Conservation (phyloP, 2,888 invertebrate species). For the Diplolepis rosae region DNA sequence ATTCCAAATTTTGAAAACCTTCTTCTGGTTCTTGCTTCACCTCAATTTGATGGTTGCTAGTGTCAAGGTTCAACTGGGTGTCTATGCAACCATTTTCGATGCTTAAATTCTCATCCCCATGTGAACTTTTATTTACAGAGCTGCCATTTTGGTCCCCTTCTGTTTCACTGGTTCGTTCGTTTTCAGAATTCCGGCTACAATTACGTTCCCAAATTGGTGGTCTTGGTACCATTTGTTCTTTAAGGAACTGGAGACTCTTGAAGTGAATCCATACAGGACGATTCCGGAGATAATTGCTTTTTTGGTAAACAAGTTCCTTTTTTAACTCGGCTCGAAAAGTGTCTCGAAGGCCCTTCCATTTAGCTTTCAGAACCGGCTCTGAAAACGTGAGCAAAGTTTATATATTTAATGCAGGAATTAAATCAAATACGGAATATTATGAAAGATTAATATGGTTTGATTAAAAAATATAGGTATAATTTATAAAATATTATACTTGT, state of each 20-base stretch:
- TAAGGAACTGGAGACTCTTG: slow-evolving; percentile 70
- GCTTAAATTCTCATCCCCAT: slow-evolving; percentile 1
- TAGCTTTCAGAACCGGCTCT: slow-evolving; percentile 66
- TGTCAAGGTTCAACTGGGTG: slow-evolving; percentile 49
- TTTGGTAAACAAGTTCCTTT: slow-evolving; percentile 67
- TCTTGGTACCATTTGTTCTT: slow-evolving; percentile 70
- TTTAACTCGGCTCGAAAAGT: slow-evolving; percentile 71
- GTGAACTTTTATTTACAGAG: not conserved
- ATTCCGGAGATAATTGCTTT: slow-evolving; percentile 63
- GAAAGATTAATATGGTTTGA: no score
- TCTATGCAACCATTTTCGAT: slow-evolving; percentile 21
- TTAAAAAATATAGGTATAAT: no score
- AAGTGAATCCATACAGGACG: slow-evolving; percentile 71
- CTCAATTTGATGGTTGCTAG: slow-evolving; percentile 52
- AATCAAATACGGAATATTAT: no score
- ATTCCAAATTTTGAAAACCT: slow-evolving; percentile 59
- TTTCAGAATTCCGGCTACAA: slow-evolving; percentile 38
- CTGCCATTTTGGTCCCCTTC: slow-evolving; percentile 41
- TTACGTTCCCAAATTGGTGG: slow-evolving; percentile 69
- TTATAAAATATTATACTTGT: no score
- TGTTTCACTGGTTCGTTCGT: slow-evolving; percentile 42
- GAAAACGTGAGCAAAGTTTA: slow-evolving; percentile 38
- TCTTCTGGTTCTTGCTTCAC: slow-evolving; percentile 65
- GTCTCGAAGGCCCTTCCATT: slow-evolving; percentile 71
- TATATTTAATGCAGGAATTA: no score